Evolutionary conservation across 23 tunicate species (phyloP), one percentile per base, ranked within the genome.

Genomic region (Trididemnum miniatum): DNA sequence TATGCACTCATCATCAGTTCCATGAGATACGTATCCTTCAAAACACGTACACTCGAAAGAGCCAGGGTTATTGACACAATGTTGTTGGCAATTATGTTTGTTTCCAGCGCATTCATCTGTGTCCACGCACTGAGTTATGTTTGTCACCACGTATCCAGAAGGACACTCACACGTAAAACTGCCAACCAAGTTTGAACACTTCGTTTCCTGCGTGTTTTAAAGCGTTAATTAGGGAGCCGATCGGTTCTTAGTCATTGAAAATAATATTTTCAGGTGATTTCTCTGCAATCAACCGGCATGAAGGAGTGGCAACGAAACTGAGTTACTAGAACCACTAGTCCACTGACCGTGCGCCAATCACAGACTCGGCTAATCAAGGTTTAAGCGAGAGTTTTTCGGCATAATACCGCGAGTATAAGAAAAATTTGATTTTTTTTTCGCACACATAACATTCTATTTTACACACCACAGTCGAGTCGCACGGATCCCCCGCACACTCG

Each of bases 111-210:
- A 93, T 40, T 93, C 98, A 77, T 93, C 84, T 29, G 88, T 65
- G 51, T 92, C 97, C 30, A 51, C 32, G 37, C 97, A 92, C 27
- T 39, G n/a, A 0, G 84, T 86, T 18, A 51, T 50, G 83, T 92
- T 83, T 52, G 38, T 79, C 38, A 86, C 88, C 1, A 20, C n/a
- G 97, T 78, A 92, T 22, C 97, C 97, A 0, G 77, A 26, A 7
- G 97, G 97, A 54, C 97, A 92, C 1, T 34, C 59, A 73, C 97
- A 92, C 1, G 35, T 4, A 66, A 92, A 92, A 63, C 82, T 73
- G 3, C 97, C 97, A 0, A 40, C 15, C 0, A 62, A 34, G 85
- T 92, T 92, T 71, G 50, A 20, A 35, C 97, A 92, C 15, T 51
- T 54, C 0, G 90, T 30, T 36, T 75, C 86, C 98, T 93, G 57